Evolutionary conservation across 2,113 vertebrate genomes (phyloP), one percentile per base, ranked within the genome.

Genomic region (Seriola aureovittata): DNA sequence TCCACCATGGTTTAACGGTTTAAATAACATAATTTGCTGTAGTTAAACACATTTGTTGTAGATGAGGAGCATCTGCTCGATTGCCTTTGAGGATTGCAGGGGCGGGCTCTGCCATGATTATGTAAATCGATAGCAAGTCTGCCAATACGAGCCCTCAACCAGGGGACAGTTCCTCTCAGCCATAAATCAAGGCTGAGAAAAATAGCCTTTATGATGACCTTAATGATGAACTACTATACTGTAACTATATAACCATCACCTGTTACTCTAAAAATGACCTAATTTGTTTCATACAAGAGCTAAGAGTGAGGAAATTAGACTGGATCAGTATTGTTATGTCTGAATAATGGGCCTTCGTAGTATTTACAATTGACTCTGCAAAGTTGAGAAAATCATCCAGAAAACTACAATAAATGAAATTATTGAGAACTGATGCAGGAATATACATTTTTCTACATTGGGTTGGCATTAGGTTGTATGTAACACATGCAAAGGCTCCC

Each of bases 31-130:
- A 5, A 72, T 81, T 74, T 58, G 42, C 14, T 9, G 8, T 58
- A 62, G 67, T 81, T 78, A 86, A 63, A 89, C 16, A 36, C 70
- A 78, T 88, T 79, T 85, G 66, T 55, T 63, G 68, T n/a, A 42
- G 75, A 88, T 78, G 64, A 88, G 75, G 19, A 85, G 74, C 79
- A 88, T 86, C 83, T 89, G 88, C 71, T 85, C 42, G 2, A 7
- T 67, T 68, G 63, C 60, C 70, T 75, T 70, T 36, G 52, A 86
- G 83, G 86, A 81, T 4, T 72, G 78, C 62, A 70, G 58, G 62
- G 79, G 66, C 19, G 21, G 48, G 74, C 62, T 81, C 68, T 66
- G 70, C 62, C 76, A 36, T 29, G 36, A 81, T 79, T 81, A 85
- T 85, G 68, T 82, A 67, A 88, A 87, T 85, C 59, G 80, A 81